Evolutionary conservation across 2,113 vertebrate species (phyloP).

Genomic region (Perca fluviatilis): DNA sequence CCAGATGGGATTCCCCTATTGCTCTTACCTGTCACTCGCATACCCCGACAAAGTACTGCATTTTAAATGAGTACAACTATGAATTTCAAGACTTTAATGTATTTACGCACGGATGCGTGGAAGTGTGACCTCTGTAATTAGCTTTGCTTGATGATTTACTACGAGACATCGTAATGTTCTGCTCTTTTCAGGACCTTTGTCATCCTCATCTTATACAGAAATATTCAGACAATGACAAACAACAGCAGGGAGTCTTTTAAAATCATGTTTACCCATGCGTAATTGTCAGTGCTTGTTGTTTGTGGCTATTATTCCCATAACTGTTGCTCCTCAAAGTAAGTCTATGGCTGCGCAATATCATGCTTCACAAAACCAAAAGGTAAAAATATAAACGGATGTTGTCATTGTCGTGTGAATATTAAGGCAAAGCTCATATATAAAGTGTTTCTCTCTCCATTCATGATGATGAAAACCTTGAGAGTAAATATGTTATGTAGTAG

Average conservation of each 20-base stretch:
- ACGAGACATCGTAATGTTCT: not conserved
- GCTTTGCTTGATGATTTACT: not conserved
- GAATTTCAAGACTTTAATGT: not conserved
- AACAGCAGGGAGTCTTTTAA: not conserved
- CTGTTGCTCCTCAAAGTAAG: not conserved
- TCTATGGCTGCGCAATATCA: not conserved
- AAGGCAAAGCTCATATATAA: not conserved
- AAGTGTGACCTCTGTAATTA: not conserved
- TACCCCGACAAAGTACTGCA: conserved; percentile 85
- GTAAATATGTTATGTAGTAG: not conserved
- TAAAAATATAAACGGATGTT: not conserved
- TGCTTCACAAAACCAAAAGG: not conserved
- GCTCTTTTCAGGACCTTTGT: not conserved
- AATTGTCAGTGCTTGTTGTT: not conserved
- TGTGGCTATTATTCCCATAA: not conserved
- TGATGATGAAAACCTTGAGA: not conserved
- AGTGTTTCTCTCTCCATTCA: not conserved
- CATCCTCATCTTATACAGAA: not conserved
- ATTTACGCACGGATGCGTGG: conserved; percentile 13
- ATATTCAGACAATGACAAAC: not conserved
- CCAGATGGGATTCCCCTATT: conserved; percentile 91
- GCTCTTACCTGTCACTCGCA: conserved; percentile 90
- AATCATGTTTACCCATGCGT: conserved; percentile 46
- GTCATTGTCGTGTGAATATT: not conserved
- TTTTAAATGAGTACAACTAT: conserved; percentile 76